Evolutionary conservation across 2,797 vertebrate species (phyloP).

Genomic region (Ispidina picta): DNA sequence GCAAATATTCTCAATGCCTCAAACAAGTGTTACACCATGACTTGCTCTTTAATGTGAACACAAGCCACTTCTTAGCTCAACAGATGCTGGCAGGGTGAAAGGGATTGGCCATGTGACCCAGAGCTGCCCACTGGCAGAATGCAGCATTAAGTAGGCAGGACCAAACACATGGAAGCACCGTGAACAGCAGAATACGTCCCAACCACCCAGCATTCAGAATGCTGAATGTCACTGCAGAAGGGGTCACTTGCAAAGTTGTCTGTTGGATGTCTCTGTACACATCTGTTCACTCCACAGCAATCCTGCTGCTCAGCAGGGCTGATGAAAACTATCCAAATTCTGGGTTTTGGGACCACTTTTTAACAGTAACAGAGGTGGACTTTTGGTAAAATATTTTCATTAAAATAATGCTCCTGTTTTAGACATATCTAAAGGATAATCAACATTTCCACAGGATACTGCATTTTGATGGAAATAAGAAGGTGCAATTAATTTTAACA

Average conservation of each 20-base stretch:
- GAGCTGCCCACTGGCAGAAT: not conserved
- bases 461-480: not conserved
- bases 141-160: not conserved
- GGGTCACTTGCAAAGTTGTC: not conserved
- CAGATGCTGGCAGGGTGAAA: not conserved
- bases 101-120: fast-evolving
- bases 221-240: not conserved
- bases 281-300: not conserved
- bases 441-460: not conserved
- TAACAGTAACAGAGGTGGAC: not conserved
- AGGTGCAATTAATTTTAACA: not conserved
- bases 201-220: fast-evolving
- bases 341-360: not conserved
- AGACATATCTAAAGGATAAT: not conserved
- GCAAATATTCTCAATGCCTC: not conserved
- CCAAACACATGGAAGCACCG: not conserved
- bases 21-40: not conserved
- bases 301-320: not conserved
- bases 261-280: not conserved
- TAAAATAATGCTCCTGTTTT: not conserved
- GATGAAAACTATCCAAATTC: not conserved
- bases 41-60: not conserved
- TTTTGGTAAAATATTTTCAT: not conserved
- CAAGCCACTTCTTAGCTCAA: not conserved
- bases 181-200: not conserved